Evolutionary conservation across 2,888 invertebrate species (phyloP).

Genomic region (Eupithecia abbreviata): DNA sequence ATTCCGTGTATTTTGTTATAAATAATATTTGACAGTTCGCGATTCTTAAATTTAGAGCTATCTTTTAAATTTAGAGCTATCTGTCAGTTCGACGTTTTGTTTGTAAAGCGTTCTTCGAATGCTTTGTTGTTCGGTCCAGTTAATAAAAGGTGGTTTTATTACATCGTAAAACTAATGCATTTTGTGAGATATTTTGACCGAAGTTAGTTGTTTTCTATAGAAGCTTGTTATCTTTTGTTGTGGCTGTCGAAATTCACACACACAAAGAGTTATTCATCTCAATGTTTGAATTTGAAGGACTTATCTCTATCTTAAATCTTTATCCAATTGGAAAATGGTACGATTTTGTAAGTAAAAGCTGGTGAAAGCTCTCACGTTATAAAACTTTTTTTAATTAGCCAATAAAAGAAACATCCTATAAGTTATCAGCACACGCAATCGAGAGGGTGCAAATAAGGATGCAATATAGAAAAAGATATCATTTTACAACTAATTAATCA

Average conservation of each 20-base stretch:
- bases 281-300: background rate
- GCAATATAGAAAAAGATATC: constrained; percentile 33
- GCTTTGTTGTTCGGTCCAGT: constrained; percentile 17
- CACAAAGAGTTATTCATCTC: background rate
- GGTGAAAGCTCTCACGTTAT: background rate
- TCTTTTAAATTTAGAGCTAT: constrained; percentile 42
- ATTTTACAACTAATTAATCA: constrained; percentile 37
- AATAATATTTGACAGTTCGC: constrained; percentile 42
- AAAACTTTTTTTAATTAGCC: background rate
- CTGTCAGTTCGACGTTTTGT: constrained; percentile 40
- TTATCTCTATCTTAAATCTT: background rate
- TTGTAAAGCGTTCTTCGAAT: constrained; percentile 14
- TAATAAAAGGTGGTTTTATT: constrained; percentile 22
- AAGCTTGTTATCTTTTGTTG: background rate
- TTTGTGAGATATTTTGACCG: constrained; percentile 1
- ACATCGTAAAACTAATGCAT: constrained; percentile 20
- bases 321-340: background rate
- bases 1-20: constrained; percentile 44
- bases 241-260: background rate
- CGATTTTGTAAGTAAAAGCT: background rate
- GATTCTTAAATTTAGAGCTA: constrained; percentile 42
- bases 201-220: background rate
- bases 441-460: constrained; percentile 26
- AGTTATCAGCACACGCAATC: constrained; percentile 5
- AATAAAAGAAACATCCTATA: constrained; percentile 2